phyloP scores from a whole-genome alignment of 64 coral and sea anemone species.

The Pocillopora damicornis region DNA sequence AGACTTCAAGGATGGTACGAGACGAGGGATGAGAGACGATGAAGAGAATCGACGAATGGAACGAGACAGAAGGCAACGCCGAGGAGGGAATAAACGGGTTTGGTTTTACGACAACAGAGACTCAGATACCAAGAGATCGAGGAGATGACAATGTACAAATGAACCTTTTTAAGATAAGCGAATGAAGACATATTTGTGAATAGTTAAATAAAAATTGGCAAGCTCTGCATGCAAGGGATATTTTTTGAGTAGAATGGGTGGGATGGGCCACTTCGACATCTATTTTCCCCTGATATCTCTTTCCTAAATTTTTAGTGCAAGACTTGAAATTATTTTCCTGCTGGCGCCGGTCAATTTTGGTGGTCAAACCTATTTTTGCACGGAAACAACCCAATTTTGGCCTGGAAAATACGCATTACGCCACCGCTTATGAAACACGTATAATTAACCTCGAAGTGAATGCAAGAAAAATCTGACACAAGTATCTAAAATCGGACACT shows the following conservation, averaged over 20 bases:
- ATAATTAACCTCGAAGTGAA: no score
- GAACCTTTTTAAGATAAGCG: neutral
- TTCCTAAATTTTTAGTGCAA: no score
- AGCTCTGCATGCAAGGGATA: no score
- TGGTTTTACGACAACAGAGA: conserved; percentile 20
- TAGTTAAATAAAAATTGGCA: no score
- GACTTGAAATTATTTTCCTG: neutral
- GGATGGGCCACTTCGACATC: no score
- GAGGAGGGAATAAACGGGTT: conserved; percentile 32
- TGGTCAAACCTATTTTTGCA: neutral
- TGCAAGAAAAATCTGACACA: no score
- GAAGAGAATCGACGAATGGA: conserved; percentile 19
- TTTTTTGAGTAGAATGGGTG: no score
- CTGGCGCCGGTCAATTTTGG: neutral
- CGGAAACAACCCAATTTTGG: neutral
- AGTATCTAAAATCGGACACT: no score
- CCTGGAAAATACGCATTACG: neutral
- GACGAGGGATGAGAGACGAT: conserved; percentile 26
- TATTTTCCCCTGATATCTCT: no score
- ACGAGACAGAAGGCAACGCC: conserved; percentile 23
- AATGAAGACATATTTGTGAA: neutral
- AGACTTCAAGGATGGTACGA: neutral
- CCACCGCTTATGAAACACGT: neutral
- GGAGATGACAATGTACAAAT: neutral
- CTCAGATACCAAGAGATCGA: neutral